Base-by-base conservation (phyloP, 2,888 invertebrate species). In the Mactromeris polynyma region DNA sequence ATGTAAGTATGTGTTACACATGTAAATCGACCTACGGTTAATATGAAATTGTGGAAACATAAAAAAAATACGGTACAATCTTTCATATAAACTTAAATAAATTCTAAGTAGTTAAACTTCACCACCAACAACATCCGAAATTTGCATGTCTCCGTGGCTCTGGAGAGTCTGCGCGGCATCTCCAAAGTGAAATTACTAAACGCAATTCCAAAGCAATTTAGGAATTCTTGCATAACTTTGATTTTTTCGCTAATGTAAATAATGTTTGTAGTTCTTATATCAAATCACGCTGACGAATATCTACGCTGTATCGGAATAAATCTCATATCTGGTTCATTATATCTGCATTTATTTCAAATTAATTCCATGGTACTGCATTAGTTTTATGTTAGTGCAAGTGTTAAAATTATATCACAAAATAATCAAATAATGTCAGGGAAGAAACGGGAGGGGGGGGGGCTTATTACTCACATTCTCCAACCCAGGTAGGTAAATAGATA, bases 401-500 rank as follows among this genome's bases (percentile, higher is more conserved):
- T 73, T 33, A 73, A 73, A 73, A 36, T 73, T 73, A 11, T 1
- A 73, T 73, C 17, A 73, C 36, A 73, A 73, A 11, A 11, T 64
- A 21, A 73, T 33, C 73, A 36, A 36, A 73, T 4, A 33, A 33
- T 26, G 33, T 2, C 33, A 36, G 36, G 26, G 36, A 73, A 26
- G 4, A 58, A 58, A 58, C 21, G 3, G 21, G 17, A 21, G 21
- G 54, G 17, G 58, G 58, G 58, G 58, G 21, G 58, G 2, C n/a
- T 2, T 58, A 73, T 73, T 33, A 36, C 36, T 36, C 31, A 73
- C 33, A 73, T 73, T 2, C 2, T 14, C 11, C 19, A 33, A 33
- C 73, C 31, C 73, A 73, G 73, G 73, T 36, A 73, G 73, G 73
- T 73, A 58, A 69, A 69, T 69, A 31, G 33, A 40, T n/a, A 31